Evolutionary conservation across 2,113 vertebrate genomes (phyloP), one percentile per base, ranked within the genome.

Genomic region (Melanotaenia duboulayi): DNA sequence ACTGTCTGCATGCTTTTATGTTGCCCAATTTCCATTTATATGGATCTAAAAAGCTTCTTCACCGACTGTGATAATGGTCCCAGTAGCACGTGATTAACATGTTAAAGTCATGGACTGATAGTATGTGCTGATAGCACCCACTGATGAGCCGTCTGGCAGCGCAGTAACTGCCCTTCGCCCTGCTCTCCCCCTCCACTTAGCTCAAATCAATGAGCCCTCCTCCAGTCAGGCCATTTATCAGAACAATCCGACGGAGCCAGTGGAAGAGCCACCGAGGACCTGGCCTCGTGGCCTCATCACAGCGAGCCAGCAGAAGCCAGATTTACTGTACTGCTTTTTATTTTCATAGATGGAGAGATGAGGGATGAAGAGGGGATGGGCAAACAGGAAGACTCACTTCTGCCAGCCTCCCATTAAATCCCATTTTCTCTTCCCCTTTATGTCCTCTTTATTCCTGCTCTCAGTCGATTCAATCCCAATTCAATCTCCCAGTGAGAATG

Each of bases 191-290:
- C 63, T 78, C 84, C 84, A 90, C 89, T 92, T 90, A 88, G 86
- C 85, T 90, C 69, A 87, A 92, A 92, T 93, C 92, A 83, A 92
- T 92, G 88, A 74, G 81, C 84, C 79, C 85, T 90, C 87, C 86
- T 84, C 77, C 82, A 88, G 88, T 81, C 35, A 17, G 22, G 81
- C 78, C 77, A 89, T 92, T 92, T 86, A 91, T 92, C 89, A 85
- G 80, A 80, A 62, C 59, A 16, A 84, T 80, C 73, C 55, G n/a
- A 84, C 76, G 76, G 73, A 87, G 63, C 77, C 78, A 54, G 71
- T 55, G 87, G 87, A 89, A 88, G 75, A 73, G 81, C 82, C 85
- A 81, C 85, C 35, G 80, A 81, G 89, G 89, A 88, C 82, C 74
- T 62, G 86, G 83, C 83, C 83, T 67, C 16, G 2, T 44, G 76